Evolutionary conservation across 2,113 vertebrate genomes (phyloP).

Genomic region (Perccottus glenii): DNA sequence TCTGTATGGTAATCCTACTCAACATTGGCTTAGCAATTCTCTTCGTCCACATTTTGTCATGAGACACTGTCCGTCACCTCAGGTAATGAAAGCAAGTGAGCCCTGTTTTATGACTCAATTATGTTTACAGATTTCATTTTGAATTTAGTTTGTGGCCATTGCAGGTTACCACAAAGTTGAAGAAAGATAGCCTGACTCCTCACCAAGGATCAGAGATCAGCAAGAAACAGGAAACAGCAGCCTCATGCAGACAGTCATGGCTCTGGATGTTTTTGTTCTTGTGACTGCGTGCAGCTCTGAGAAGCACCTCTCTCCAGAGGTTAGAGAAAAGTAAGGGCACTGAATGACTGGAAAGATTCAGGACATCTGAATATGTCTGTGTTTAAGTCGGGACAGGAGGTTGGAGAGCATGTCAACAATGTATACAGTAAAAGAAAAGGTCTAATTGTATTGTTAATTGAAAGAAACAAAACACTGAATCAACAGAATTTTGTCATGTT

Average conservation of each 20-base stretch:
- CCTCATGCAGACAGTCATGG: constrained; percentile 62
- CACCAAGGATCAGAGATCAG: constrained; percentile 58
- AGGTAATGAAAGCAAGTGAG: constrained; percentile 57
- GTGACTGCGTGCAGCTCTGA: constrained; percentile 63
- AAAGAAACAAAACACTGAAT: constrained; percentile 9
- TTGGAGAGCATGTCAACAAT: constrained; percentile 18
- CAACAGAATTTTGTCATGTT: constrained; percentile 13
- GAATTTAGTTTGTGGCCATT: neutral
- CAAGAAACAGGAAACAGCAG: constrained; percentile 36
- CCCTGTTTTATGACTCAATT: too few relatives aligned
- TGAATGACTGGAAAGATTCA: constrained; percentile 55
- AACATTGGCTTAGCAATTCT: constrained; percentile 97
- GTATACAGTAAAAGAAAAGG: constrained; percentile 18
- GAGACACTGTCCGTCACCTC: constrained; percentile 75
- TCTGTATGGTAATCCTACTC: constrained; percentile 98
- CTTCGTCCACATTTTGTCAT: constrained; percentile 97
- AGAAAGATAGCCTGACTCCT: constrained; percentile 42
- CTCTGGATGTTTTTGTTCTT: constrained; percentile 56
- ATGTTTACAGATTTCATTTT: too few relatives aligned
- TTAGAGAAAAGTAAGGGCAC: constrained; percentile 64
- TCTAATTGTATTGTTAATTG: constrained; percentile 25
- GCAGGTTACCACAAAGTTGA: constrained; percentile 50
- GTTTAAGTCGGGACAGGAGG: constrained; percentile 33
- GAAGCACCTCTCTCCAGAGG: constrained; percentile 63
- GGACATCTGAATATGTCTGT: constrained; percentile 41